phyloP scores from a whole-genome alignment of 1,140 invertebrate genomes.

The Delia radicum region DNA sequence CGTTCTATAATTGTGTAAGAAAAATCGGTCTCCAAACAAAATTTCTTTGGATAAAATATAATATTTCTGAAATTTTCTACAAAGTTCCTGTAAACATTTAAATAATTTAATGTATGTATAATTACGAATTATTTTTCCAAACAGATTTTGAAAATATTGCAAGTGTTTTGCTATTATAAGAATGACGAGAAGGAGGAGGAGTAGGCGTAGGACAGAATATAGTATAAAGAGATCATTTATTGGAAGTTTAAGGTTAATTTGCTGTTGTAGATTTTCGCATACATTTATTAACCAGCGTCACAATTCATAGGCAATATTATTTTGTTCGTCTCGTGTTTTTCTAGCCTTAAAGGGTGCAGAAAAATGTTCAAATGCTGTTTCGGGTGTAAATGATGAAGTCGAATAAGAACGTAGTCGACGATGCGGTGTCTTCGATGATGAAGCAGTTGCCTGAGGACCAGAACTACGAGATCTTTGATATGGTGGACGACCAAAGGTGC shows the following conservation, averaged over 20 bases:
- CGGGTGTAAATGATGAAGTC: slow-evolving; percentile 46
- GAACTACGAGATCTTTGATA: slow-evolving; percentile 26
- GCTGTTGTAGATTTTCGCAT: background rate
- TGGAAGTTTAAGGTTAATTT: slow-evolving; percentile 6
- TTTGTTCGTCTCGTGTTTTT: slow-evolving; percentile 52
- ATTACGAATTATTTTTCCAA: too few relatives aligned
- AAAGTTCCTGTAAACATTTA: too few relatives aligned
- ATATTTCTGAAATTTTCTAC: too few relatives aligned
- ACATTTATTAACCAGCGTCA: slow-evolving; percentile 43
- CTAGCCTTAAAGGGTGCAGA: slow-evolving; percentile 49
- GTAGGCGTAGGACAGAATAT: background rate
- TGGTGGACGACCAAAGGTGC: slow-evolving; percentile 36
- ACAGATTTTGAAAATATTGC: background rate
- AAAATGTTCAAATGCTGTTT: slow-evolving; percentile 48
- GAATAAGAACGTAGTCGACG: slow-evolving; percentile 40
- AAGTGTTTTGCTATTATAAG: background rate
- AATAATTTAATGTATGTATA: too few relatives aligned
- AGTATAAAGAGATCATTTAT: slow-evolving; percentile 2
- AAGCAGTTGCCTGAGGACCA: slow-evolving; percentile 12
- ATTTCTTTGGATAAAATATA: too few relatives aligned
- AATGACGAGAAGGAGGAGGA: background rate
- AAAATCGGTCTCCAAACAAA: too few relatives aligned
- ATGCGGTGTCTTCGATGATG: slow-evolving; percentile 33
- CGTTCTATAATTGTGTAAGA: too few relatives aligned
- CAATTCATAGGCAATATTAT: slow-evolving; percentile 55